These are phyloP conservation scores for Scomberomorus guttatus DNA, from an alignment of 2,797 vertebrate genomes.

Conservation along the genomic window DNA sequence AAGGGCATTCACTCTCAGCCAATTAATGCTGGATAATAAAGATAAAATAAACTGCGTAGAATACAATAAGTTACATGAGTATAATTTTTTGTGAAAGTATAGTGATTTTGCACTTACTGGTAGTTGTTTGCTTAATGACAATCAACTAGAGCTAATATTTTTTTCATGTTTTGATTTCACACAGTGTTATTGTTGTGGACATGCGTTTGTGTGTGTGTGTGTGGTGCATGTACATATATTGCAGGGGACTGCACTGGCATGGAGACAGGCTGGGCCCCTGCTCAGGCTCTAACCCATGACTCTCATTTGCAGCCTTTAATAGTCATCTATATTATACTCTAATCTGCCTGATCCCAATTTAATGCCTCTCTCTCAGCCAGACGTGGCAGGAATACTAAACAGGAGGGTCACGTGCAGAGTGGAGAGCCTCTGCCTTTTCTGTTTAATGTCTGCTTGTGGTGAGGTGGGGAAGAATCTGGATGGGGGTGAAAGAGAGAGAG, in stretches of 20 bases:
- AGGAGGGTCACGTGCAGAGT: slow-evolving; percentile 79
- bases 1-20: no score
- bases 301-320: slow-evolving; percentile 98
- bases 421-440: slow-evolving; percentile 88
- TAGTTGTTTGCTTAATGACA: slow-evolving; percentile 9
- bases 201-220: slow-evolving; percentile 11
- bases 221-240: slow-evolving; percentile 15
- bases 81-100: not conserved
- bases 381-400: slow-evolving; percentile 90
- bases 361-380: slow-evolving; percentile 91
- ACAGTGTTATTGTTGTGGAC: slow-evolving; percentile 5
- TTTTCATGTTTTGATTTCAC: slow-evolving; percentile 10
- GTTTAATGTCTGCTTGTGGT: slow-evolving; percentile 73
- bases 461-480: slow-evolving; percentile 31
- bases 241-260: slow-evolving; percentile 52
- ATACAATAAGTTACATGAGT: not conserved
- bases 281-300: slow-evolving; percentile 86
- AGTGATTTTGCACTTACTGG: not conserved
- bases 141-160: not conserved
- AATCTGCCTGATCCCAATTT: slow-evolving; percentile 99
- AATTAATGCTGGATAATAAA: not conserved
- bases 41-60: not conserved
- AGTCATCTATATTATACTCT: slow-evolving; percentile 95
- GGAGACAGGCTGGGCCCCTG: slow-evolving; percentile 74
- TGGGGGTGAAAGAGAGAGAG: slow-evolving; percentile 11